These are phyloP conservation scores for Dicerorhinus sumatrensis DNA, from an alignment of 2,113 vertebrate species.

Conservation along the genomic window DNA sequence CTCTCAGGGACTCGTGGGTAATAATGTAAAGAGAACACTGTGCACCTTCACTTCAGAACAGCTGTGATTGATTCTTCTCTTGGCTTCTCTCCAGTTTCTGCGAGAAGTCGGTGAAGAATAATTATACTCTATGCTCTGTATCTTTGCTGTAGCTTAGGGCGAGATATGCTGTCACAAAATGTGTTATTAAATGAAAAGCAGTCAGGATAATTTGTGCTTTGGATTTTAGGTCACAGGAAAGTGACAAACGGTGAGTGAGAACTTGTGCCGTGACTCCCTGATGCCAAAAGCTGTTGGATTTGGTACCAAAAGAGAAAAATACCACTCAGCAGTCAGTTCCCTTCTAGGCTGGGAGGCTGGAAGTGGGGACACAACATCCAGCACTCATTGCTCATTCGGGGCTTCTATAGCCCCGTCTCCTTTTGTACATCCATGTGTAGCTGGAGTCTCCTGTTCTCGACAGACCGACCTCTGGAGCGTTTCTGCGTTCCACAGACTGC, in stretches of 20 bases:
- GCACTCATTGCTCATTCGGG: background rate
- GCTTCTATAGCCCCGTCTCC: background rate
- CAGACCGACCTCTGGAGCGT: background rate
- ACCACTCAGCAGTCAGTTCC: background rate
- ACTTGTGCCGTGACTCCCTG: background rate
- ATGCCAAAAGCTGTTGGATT: constrained; percentile 11
- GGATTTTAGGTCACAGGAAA: constrained; percentile 40
- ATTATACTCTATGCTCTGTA: background rate
- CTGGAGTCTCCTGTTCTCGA: background rate
- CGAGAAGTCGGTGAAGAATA: constrained; percentile 1
- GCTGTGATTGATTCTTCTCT: constrained; percentile 63
- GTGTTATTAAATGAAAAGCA: background rate
- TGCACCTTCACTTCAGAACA: constrained; percentile 20
- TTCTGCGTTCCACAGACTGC: background rate
- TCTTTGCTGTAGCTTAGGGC: background rate
- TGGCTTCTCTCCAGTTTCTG: constrained; percentile 37
- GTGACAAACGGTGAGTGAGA: constrained; percentile 2
- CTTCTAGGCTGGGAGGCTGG: background rate
- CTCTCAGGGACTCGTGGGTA: background rate
- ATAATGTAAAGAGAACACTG: background rate
- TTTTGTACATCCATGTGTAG: background rate
- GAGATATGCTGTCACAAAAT: background rate
- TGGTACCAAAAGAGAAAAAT: background rate
- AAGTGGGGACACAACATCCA: background rate
- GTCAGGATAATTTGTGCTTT: constrained; percentile 12